Evolutionary conservation across 2,888 invertebrate genomes (phyloP).

Genomic region (Apoda limacodes): DNA sequence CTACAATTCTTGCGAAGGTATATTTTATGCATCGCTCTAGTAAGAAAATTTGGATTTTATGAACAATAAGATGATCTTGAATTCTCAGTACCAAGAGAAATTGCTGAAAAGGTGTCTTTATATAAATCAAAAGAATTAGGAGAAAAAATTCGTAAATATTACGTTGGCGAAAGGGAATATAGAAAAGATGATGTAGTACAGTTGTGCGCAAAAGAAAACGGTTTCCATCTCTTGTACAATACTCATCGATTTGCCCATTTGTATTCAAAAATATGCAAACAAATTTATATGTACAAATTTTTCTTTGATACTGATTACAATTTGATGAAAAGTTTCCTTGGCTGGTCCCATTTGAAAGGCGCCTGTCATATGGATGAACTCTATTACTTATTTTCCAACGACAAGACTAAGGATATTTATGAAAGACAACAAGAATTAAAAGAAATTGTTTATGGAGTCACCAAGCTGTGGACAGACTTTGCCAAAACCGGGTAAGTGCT

Average conservation of each 20-base stretch:
- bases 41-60: conserved; percentile 23
- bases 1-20: conserved; percentile 29
- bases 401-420: conserved; percentile 29
- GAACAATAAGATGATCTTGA: conserved; percentile 24
- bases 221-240: conserved; percentile 22
- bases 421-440: conserved; percentile 24
- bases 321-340: conserved; percentile 18
- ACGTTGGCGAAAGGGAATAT: conserved; percentile 22
- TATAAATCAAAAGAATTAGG: conserved; percentile 21
- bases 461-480: conserved; percentile 49
- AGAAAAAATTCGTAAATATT: conserved; percentile 23
- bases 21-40: conserved; percentile 18
- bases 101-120: conserved; percentile 18
- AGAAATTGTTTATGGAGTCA: conserved; percentile 30
- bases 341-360: conserved; percentile 23
- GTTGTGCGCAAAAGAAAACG: conserved; percentile 20
- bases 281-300: conserved; percentile 25
- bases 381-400: conserved; percentile 37
- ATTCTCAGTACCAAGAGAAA: conserved; percentile 25
- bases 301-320: conserved; percentile 25
- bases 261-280: conserved; percentile 12
- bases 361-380: conserved; percentile 45
- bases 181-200: conserved; percentile 17
- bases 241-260: conserved; percentile 22
- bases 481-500: conserved; percentile 40